A percentile compares a stretch with the other conserved stretches of the same genome.
phyloP scores from a whole-genome alignment of 2,113 vertebrate species.

The Acanthisitta chloris region DNA sequence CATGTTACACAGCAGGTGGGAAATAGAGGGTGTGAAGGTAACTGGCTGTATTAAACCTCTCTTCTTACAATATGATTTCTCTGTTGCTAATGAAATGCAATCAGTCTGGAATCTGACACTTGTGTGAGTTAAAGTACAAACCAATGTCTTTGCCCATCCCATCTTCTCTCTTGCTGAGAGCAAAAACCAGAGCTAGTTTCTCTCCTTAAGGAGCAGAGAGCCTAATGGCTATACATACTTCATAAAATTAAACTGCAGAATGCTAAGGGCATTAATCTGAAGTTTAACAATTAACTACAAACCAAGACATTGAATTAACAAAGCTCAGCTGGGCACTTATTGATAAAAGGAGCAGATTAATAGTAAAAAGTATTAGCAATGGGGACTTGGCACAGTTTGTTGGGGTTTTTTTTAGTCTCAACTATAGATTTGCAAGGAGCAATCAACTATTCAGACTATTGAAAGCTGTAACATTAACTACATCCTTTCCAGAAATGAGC shows the following conservation, averaged over 20 bases:
- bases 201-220: not conserved
- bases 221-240: not conserved
- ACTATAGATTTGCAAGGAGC: not conserved
- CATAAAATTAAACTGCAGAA: slow-evolving; percentile 15
- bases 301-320: not conserved
- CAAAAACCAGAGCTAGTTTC: not conserved
- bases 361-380: not conserved
- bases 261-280: not conserved
- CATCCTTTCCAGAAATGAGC: not conserved
- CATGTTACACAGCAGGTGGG: not conserved
- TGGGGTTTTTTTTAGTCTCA: not conserved
- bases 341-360: slow-evolving; percentile 22
- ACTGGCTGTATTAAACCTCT: not conserved
- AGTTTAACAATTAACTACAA: slow-evolving; percentile 6
- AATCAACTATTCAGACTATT: not conserved
- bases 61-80: not conserved
- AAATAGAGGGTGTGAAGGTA: not conserved
- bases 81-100: not conserved
- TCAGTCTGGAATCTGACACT: not conserved
- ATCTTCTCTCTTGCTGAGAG: not conserved
- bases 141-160: not conserved
- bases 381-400: not conserved
- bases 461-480: not conserved
- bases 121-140: not conserved
- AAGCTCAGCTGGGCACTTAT: not conserved